Evolutionary conservation across 2,113 vertebrate genomes (phyloP).

Genomic region (Trinectes maculatus): DNA sequence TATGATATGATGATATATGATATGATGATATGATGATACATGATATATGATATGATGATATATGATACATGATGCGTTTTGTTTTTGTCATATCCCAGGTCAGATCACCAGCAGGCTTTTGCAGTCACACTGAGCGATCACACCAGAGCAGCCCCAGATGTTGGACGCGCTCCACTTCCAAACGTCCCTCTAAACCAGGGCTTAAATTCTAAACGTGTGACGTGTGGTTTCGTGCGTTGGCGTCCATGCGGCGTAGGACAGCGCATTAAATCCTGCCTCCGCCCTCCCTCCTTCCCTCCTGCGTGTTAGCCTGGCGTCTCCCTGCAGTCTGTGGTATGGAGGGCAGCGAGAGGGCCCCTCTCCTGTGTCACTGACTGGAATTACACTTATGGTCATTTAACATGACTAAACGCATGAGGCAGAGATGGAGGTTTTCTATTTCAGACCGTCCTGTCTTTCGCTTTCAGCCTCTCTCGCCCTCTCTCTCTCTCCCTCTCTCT

Average conservation of each 20-base stretch:
- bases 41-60: too few relatives aligned
- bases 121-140: too few relatives aligned
- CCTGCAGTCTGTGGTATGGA: slow-evolving; percentile 73
- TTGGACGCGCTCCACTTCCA: too few relatives aligned
- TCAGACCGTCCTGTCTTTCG: slow-evolving; percentile 1
- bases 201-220: slow-evolving; percentile 24
- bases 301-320: slow-evolving; percentile 58
- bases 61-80: too few relatives aligned
- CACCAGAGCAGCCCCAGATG: slow-evolving; percentile 15
- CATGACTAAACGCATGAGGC: slow-evolving; percentile 57
- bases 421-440: slow-evolving; percentile 54
- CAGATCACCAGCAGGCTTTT: too few relatives aligned
- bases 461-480: not conserved
- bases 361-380: slow-evolving; percentile 71
- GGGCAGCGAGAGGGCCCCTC: slow-evolving; percentile 63
- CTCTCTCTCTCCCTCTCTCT: too few relatives aligned
- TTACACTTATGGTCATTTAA: slow-evolving; percentile 73
- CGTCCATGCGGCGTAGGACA: slow-evolving; percentile 21
- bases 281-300: slow-evolving; percentile 9
- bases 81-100: too few relatives aligned
- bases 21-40: too few relatives aligned
- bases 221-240: slow-evolving; percentile 3
- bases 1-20: too few relatives aligned
- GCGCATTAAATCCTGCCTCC: slow-evolving; percentile 54
- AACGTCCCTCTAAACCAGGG: slow-evolving; percentile 23